These are phyloP conservation scores for Eilema sororculum DNA, from an alignment of 2,888 invertebrate species.

Conservation along the genomic window DNA sequence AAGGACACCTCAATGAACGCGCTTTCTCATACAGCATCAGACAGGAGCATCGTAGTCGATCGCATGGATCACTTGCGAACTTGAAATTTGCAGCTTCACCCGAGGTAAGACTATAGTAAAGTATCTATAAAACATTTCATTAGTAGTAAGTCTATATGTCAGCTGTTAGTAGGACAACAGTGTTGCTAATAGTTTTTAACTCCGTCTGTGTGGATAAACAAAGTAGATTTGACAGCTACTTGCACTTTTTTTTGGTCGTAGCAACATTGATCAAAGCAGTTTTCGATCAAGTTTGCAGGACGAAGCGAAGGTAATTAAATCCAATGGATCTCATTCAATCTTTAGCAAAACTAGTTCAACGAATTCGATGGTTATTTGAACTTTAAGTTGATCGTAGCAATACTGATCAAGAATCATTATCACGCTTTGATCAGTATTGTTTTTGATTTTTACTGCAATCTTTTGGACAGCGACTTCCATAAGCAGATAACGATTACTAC, in stretches of 20 bases:
- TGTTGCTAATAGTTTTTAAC: neutral
- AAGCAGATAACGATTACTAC: neutral
- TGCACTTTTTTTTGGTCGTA: neutral
- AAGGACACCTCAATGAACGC: constrained; percentile 96
- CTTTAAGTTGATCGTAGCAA: neutral
- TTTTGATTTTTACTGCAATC: too few species aligned
- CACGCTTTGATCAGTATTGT: neutral
- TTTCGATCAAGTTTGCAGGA: neutral
- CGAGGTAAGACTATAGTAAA: constrained; percentile 70
- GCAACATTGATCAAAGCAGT: neutral
- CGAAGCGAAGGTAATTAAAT: neutral
- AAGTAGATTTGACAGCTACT: neutral
- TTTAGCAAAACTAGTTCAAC: too few species aligned
- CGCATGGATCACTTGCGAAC: constrained; percentile 96
- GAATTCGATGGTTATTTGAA: too few species aligned
- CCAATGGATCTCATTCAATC: neutral
- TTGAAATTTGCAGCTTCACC: constrained; percentile 94
- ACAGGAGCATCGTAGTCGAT: constrained; percentile 96
- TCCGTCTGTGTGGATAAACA: neutral
- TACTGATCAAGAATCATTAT: too few species aligned
- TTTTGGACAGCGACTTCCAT: neutral
- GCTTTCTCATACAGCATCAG: constrained; percentile 97
- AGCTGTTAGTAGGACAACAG: neutral
- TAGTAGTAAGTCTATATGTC: neutral
- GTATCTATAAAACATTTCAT: too few species aligned